Percentiles rank a stretch among this genome's conserved stretches.
Evolutionary conservation across 2,797 vertebrate genomes (phyloP).

Genomic region (Periparus ater): DNA sequence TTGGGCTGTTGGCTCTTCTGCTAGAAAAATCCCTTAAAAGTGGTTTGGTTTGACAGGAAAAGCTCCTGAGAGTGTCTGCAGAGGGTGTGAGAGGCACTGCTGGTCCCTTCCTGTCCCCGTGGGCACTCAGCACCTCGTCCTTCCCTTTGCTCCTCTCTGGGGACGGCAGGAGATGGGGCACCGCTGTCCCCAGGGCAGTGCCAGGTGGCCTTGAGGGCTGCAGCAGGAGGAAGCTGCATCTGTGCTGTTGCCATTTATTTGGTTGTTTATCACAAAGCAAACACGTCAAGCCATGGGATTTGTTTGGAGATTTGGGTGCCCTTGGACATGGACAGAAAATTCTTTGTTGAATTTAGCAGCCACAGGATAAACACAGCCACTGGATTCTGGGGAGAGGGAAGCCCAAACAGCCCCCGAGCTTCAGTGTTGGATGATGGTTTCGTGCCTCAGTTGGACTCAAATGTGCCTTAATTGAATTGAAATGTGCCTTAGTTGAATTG

Average conservation of each 20-base stretch:
- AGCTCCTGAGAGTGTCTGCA: neutral
- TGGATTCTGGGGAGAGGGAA: neutral
- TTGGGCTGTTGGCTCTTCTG: neutral
- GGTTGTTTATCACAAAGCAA: conserved; percentile 8
- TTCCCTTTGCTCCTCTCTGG: neutral
- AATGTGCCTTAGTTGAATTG: neutral
- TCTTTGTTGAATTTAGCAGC: neutral
- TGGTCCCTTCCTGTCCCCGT: neutral
- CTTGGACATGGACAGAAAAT: neutral
- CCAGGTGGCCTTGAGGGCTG: conserved; percentile 4
- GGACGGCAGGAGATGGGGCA: neutral
- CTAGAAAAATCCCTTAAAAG: neutral
- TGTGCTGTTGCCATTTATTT: neutral
- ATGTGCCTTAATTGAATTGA: neutral
- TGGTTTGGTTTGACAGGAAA: neutral
- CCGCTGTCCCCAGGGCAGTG: neutral
- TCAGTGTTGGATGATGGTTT: neutral
- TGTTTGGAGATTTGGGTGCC: neutral
- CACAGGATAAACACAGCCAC: neutral
- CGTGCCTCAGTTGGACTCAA: neutral
- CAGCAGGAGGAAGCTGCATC: neutral
- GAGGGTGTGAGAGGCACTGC: neutral
- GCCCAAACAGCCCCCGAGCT: neutral
- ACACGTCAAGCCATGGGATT: neutral
- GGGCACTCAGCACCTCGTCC: neutral